Evolutionary conservation across 53 echinoderm and acorn worm genomes (phyloP), one percentile per base, ranked within the genome.

Genomic region (Holothuria leucospilota): DNA sequence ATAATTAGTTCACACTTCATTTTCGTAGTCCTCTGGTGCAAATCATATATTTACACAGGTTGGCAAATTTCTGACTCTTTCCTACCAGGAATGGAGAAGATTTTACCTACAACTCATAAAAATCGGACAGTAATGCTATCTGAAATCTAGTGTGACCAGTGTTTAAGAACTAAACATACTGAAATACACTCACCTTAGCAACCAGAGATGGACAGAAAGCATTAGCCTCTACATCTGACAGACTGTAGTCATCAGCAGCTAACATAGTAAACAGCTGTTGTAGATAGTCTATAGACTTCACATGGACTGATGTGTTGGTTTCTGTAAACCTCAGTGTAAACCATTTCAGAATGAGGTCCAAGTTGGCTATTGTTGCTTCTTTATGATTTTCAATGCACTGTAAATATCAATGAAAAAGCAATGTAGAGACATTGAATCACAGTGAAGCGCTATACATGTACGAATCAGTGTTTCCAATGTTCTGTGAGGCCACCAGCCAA

Each of bases 311-410:
- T 70, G 94, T 96, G 89, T 96, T 96, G 65, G 96, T 96, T 62
- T 96, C 96, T 77, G 94, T 94, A 90, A 96, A 96, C 27, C 96
- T 79, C 46, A 96, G 65, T 7, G 96, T 91, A 0, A 93, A 68
- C 89, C 92, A 96, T 77, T 94, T 94, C 59, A 96, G 91, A 8
- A 96, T 65, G 29, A 96, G 73, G 56, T 96, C 96, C 46, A 94
- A 73, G 91, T 90, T 87, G 56, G 91, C 88, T 41, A 91, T 89
- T 15, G 89, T 91, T 13, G 96, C 96, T 56, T 96, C 94, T 77
- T 88, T 90, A 79, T 84, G 58, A 39, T 66, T 64, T 3, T 89
- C 91, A 38, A 91, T 71, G 75, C 63, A 61, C 96, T 96, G 84
- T 40, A 16, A 69, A 64, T 56, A 56, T 56, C 18, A 56, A 56